Conservation (phyloP, 2,797 vertebrate genomes). For the Atherinosoma microstoma region DNA sequence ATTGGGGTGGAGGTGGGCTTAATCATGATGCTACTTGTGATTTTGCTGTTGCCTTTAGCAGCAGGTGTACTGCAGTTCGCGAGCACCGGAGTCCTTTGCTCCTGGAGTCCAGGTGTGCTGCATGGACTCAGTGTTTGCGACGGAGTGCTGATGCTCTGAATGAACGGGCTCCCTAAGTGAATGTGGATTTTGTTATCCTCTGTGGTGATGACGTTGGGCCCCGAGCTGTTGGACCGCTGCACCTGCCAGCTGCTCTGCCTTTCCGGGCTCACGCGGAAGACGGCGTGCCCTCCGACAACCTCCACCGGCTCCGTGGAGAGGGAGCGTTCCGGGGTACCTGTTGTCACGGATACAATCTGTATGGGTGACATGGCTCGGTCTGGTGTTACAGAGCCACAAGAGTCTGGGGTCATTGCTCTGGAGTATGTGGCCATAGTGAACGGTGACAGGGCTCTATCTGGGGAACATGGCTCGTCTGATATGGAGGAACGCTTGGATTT, state of each 20-base stretch:
- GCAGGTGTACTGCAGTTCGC: slow-evolving; percentile 84
- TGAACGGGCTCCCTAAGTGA: slow-evolving; percentile 93
- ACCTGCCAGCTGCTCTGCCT: slow-evolving; percentile 93
- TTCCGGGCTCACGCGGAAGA: slow-evolving; percentile 93
- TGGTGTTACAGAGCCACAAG: slow-evolving; percentile 89
- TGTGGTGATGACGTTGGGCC: slow-evolving; percentile 95
- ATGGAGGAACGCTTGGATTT: slow-evolving; percentile 85
- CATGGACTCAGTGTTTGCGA: slow-evolving; percentile 84
- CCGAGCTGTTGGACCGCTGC: slow-evolving; percentile 93
- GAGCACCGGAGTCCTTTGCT: slow-evolving; percentile 89
- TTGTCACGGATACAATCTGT: slow-evolving; percentile 89
- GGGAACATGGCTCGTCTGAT: slow-evolving; percentile 83
- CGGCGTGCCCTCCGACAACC: slow-evolving; percentile 86
- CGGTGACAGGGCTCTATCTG: slow-evolving; percentile 88
- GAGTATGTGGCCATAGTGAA: slow-evolving; percentile 88
- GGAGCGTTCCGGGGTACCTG: slow-evolving; percentile 87
- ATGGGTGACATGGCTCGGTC: slow-evolving; percentile 94
- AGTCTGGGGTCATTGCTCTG: slow-evolving; percentile 90
- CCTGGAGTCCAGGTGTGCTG: slow-evolving; percentile 81
- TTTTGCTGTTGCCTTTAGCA: slow-evolving; percentile 91
- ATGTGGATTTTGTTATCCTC: slow-evolving; percentile 99
- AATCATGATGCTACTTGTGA: slow-evolving; percentile 98
- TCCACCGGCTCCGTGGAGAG: slow-evolving; percentile 87
- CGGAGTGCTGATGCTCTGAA: slow-evolving; percentile 86
- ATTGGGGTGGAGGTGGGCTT: slow-evolving; percentile 93